Evolutionary conservation across 2,797 vertebrate genomes (phyloP).

Genomic region (Pteronotus mesoamericanus): DNA sequence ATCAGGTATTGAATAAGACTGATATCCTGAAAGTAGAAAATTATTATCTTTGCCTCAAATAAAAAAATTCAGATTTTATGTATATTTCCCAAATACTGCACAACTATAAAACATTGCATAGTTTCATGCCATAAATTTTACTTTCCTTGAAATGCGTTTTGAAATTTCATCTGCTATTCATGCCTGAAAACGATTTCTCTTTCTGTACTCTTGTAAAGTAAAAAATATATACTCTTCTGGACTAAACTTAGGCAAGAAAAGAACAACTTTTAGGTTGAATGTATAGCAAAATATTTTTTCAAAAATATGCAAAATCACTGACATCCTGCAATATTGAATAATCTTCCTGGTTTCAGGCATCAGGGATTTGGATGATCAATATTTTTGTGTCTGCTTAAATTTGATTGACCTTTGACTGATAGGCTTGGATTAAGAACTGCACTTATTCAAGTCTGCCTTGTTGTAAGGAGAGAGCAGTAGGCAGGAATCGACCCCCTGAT

Average conservation of each 20-base stretch:
- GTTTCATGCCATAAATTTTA: background rate
- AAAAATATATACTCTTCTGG: background rate
- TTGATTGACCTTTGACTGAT: background rate
- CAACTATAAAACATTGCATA: background rate
- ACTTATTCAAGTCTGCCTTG: background rate
- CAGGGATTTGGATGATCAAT: background rate
- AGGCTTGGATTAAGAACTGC: background rate
- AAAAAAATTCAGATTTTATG: background rate
- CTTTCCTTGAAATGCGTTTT: background rate
- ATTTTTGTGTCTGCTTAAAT: background rate
- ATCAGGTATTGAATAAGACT: background rate
- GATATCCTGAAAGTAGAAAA: background rate
- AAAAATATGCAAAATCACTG: background rate
- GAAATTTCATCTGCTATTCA: background rate
- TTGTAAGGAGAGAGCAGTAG: background rate
- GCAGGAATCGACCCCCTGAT: background rate
- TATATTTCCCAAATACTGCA: background rate
- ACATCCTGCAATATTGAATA: background rate
- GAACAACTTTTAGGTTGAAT: constrained; percentile 5
- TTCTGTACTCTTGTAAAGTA: background rate
- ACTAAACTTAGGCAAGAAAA: background rate
- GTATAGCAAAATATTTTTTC: background rate
- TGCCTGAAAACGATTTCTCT: background rate
- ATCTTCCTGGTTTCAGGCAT: background rate
- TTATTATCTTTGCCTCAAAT: background rate